Conservation (phyloP, 2,113 vertebrate species). For the Amazona guildingii region DNA sequence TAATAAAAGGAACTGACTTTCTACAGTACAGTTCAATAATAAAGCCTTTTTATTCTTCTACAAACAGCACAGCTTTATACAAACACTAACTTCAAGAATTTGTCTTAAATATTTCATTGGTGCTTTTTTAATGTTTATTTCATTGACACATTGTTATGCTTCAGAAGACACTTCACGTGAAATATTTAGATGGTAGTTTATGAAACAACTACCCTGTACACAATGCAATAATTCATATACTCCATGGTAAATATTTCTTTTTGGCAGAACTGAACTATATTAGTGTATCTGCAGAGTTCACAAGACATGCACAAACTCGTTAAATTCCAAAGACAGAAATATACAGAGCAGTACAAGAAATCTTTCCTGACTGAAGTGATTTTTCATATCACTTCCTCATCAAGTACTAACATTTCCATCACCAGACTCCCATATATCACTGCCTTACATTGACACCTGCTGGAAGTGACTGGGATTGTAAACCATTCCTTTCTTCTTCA, state of each 20-base stretch:
- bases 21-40: not conserved
- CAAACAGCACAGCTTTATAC: not conserved
- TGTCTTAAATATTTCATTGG: not conserved
- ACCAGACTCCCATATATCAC: conserved; percentile 56
- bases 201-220: not conserved
- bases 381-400: conserved; percentile 34
- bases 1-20: not conserved
- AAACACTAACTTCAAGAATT: not conserved
- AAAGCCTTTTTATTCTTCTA: not conserved
- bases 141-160: not conserved
- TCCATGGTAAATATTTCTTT: not conserved
- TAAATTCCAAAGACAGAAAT: not conserved
- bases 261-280: not conserved
- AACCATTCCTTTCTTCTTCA: not conserved
- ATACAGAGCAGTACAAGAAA: not conserved
- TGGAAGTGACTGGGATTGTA: conserved; percentile 68
- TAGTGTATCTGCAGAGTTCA: not conserved
- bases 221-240: not conserved
- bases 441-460: conserved; percentile 82
- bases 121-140: not conserved
- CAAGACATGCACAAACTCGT: not conserved
- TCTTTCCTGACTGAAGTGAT: not conserved
- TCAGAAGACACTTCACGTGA: not conserved
- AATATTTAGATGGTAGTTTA: not conserved
- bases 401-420: not conserved